These are phyloP conservation scores for Penelope pileata DNA, from an alignment of 2,113 vertebrate species.

Conservation along the genomic window DNA sequence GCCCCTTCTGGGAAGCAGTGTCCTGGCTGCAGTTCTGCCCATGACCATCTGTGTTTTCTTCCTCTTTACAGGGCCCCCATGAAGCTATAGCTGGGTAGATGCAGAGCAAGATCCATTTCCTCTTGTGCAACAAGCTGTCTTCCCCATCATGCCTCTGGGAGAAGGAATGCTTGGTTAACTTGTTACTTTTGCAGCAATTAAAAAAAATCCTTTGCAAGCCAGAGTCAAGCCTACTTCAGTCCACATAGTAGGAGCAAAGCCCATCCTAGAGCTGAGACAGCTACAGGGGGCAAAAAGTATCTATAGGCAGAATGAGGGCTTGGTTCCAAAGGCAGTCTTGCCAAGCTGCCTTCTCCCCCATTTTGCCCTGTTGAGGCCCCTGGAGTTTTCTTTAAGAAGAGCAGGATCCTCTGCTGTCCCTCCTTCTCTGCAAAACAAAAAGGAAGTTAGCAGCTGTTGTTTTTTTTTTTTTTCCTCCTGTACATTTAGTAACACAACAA, in stretches of 20 bases:
- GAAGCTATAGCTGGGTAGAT: background rate
- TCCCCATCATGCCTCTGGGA: background rate
- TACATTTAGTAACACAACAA: background rate
- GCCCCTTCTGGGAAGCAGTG: background rate
- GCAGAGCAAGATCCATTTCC: background rate
- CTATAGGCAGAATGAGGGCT: background rate
- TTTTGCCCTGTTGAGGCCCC: background rate
- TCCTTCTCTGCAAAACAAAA: background rate
- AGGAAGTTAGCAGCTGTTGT: background rate
- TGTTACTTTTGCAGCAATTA: background rate
- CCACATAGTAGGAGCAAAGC: background rate
- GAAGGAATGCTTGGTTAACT: background rate
- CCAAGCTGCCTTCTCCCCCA: background rate
- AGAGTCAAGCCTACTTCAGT: background rate
- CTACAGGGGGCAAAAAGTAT: background rate
- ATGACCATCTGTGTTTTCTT: fast-evolving
- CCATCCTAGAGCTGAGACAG: background rate
- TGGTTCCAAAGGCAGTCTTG: fast-evolving
- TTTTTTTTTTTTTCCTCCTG: background rate
- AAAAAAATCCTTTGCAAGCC: background rate
- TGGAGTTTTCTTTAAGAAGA: background rate
- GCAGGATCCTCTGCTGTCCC: background rate
- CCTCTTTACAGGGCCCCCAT: background rate
- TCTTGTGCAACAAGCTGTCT: background rate
- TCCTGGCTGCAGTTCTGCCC: background rate